These are phyloP conservation scores for Apodemus sylvaticus DNA, from an alignment of 2,113 vertebrate species.

Conservation along the genomic window DNA sequence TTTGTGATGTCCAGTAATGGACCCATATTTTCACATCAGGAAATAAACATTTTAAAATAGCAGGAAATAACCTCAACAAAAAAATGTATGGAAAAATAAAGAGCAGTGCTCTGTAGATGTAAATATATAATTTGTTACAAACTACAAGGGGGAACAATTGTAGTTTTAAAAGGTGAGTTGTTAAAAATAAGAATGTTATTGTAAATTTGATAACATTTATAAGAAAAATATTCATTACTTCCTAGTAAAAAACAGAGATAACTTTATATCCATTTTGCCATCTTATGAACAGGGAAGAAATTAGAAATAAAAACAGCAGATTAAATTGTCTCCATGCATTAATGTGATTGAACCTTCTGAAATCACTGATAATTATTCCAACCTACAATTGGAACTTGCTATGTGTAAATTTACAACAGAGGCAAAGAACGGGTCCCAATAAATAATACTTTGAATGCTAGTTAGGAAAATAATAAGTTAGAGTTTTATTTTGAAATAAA, in stretches of 20 bases:
- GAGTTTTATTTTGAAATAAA: not conserved
- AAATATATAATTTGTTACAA: not conserved
- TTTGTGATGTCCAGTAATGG: not conserved
- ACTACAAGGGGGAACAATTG: not conserved
- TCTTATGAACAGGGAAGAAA: not conserved
- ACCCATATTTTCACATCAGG: not conserved
- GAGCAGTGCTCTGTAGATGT: not conserved
- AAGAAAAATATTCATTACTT: not conserved
- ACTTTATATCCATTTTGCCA: not conserved
- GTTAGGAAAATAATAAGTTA: not conserved
- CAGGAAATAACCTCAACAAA: not conserved
- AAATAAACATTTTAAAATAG: constrained; percentile 3
- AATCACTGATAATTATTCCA: not conserved
- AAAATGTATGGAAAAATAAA: constrained; percentile 7
- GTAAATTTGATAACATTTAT: not conserved
- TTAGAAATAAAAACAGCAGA: not conserved
- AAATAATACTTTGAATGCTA: not conserved
- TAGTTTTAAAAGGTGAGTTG: no score
- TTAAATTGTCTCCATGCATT: not conserved
- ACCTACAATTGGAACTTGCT: not conserved
- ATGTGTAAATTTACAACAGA: not conserved
- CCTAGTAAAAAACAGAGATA: not conserved
- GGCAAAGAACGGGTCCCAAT: not conserved
- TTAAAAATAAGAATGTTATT: not conserved
- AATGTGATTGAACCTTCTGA: not conserved